Percentiles rank a stretch among this genome's conserved stretches.
phyloP scores from a whole-genome alignment of 2,888 invertebrate species.

The Drosophila melanosoma region DNA sequence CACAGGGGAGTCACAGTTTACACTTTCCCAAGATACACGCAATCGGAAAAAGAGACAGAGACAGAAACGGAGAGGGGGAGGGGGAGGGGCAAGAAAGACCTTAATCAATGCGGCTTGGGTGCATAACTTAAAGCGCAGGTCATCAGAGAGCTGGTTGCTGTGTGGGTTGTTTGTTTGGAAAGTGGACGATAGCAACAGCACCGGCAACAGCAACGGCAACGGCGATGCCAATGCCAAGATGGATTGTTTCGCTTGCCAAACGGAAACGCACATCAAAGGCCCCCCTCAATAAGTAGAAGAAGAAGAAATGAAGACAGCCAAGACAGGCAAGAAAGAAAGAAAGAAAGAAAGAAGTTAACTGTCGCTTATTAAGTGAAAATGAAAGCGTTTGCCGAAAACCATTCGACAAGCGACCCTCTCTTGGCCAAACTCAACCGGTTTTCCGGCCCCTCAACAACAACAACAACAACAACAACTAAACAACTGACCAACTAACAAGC shows the following conservation, averaged over 20 bases:
- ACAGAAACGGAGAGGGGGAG: slow-evolving; percentile 7
- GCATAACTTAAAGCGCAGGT: slow-evolving; percentile 78
- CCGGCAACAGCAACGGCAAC: slow-evolving; percentile 59
- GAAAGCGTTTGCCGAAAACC: slow-evolving; percentile 77
- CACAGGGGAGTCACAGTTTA: slow-evolving; percentile 72
- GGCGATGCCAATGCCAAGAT: slow-evolving; percentile 65
- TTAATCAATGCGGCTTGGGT: slow-evolving; percentile 70
- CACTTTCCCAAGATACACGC: slow-evolving; percentile 70
- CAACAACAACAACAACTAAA: slow-evolving; percentile 23
- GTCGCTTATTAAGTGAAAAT: slow-evolving; percentile 79
- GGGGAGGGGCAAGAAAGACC: slow-evolving; percentile 57
- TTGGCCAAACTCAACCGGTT: slow-evolving; percentile 63
- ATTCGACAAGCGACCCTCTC: slow-evolving; percentile 47
- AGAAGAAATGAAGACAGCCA: background rate
- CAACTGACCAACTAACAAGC: slow-evolving; percentile 31
- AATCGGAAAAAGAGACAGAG: slow-evolving; percentile 44
- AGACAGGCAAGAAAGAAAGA: slow-evolving; percentile 11
- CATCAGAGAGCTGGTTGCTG: slow-evolving; percentile 53
- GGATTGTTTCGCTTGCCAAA: slow-evolving; percentile 58
- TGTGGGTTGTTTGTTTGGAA: slow-evolving; percentile 76
- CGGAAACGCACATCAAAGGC: slow-evolving; percentile 75
- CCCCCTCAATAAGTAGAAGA: slow-evolving; percentile 20
- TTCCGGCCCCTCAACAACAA: slow-evolving; percentile 48
- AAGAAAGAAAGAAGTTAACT: slow-evolving; percentile 75
- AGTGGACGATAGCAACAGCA: slow-evolving; percentile 60